phyloP scores from a whole-genome alignment of 2,113 vertebrate genomes.

The Nycticorax nycticorax region DNA sequence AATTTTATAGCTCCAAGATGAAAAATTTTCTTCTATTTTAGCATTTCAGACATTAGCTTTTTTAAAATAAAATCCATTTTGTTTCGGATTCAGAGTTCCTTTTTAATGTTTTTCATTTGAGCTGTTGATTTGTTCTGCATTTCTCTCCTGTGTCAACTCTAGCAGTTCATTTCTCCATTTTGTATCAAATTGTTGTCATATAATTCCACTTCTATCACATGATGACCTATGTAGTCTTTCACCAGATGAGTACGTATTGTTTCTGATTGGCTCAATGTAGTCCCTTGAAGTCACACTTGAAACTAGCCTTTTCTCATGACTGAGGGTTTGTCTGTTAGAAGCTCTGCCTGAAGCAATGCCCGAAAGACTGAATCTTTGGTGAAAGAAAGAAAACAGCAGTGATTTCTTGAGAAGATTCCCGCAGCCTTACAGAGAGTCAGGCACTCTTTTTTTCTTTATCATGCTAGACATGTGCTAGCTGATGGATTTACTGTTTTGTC shows the following conservation, averaged over 20 bases:
- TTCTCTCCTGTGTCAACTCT: not conserved
- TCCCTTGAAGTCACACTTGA: not conserved
- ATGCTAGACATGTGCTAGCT: not conserved
- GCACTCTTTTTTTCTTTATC: not conserved
- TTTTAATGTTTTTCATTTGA: not conserved
- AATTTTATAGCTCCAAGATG: not conserved
- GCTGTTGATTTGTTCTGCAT: not conserved
- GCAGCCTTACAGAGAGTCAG: not conserved
- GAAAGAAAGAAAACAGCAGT: not conserved
- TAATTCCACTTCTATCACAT: not conserved
- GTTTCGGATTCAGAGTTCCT: not conserved
- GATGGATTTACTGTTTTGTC: not conserved
- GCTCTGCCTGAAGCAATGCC: not conserved
- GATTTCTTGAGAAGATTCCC: not conserved
- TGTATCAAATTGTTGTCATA: not conserved
- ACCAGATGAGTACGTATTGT: not conserved
- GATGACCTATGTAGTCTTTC: not conserved
- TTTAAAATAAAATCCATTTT: not conserved
- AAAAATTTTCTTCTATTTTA: not conserved
- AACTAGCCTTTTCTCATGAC: not conserved
- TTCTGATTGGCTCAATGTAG: not conserved
- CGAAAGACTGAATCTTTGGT: not conserved
- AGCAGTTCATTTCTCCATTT: not conserved
- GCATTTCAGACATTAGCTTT: not conserved
- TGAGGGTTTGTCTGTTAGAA: not conserved